Percentiles rank a stretch among this genome's conserved stretches.
These are phyloP conservation scores for Polypterus bichir DNA, from an alignment of 2,113 vertebrate genomes.

Conservation along the genomic window DNA sequence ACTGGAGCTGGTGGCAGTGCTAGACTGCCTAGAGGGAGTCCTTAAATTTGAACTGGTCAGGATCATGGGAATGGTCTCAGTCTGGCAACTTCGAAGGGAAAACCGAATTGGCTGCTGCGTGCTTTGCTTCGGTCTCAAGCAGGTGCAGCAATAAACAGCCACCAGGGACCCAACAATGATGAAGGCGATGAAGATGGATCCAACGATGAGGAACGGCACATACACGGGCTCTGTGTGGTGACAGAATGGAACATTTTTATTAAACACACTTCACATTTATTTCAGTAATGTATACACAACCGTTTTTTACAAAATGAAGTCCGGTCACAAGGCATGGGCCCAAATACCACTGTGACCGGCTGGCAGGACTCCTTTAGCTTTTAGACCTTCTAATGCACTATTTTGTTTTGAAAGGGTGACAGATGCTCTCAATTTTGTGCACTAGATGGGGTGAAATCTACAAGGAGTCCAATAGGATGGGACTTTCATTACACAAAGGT, in stretches of 20 bases:
- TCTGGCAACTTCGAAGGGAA: conserved; percentile 81
- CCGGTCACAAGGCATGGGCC: no score
- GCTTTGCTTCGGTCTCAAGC: conserved; percentile 82
- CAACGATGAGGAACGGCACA: conserved; percentile 90
- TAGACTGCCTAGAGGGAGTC: conserved; percentile 80
- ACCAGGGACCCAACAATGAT: conserved; percentile 84
- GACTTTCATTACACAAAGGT: no score
- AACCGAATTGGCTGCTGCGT: conserved; percentile 79
- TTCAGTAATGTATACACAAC: no score
- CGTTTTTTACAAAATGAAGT: no score
- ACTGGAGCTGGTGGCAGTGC: conserved; percentile 81
- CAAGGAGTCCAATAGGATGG: no score
- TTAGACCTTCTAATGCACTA: no score
- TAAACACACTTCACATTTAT: neutral
- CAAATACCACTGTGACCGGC: no score
- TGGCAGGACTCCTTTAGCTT: no score
- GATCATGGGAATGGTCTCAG: conserved; percentile 95
- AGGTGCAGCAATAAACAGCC: conserved; percentile 91
- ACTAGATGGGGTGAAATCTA: no score
- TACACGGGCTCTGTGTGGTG: conserved; percentile 74
- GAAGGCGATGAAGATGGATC: conserved; percentile 91
- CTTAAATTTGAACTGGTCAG: conserved; percentile 65
- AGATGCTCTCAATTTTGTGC: no score
- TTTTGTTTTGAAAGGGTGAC: no score
- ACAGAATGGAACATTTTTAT: conserved; percentile 12